phyloP scores from a whole-genome alignment of 2,113 vertebrate species.

The Chroicocephalus ridibundus region DNA sequence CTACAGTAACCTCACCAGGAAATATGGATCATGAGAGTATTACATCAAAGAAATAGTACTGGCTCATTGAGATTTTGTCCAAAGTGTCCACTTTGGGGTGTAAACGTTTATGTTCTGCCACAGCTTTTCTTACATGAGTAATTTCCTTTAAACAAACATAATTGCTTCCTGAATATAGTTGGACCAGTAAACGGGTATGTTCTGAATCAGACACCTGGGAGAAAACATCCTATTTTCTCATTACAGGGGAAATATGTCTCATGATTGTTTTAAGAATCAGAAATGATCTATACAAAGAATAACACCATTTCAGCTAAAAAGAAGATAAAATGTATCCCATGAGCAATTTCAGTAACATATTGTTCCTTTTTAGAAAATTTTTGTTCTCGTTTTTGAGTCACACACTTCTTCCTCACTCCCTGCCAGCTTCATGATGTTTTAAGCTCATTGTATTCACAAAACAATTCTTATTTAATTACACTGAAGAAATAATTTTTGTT shows the following conservation, averaged over 20 bases:
- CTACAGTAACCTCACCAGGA: background rate
- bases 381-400: background rate
- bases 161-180: background rate
- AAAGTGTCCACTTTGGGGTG: background rate
- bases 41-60: background rate
- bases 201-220: background rate
- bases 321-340: background rate
- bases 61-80: background rate
- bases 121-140: background rate
- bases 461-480: background rate
- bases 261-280: background rate
- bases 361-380: background rate
- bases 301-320: background rate
- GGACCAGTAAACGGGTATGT: background rate
- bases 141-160: conserved; percentile 10
- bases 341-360: background rate
- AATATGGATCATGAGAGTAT: background rate
- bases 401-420: background rate
- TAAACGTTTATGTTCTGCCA: background rate
- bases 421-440: background rate
- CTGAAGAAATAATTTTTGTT: background rate
- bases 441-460: background rate
- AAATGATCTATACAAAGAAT: background rate
- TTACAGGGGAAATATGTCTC: background rate
- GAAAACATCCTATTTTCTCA: background rate